Base-by-base conservation (phyloP, 2,113 vertebrate species). In the Catharus minimus region DNA sequence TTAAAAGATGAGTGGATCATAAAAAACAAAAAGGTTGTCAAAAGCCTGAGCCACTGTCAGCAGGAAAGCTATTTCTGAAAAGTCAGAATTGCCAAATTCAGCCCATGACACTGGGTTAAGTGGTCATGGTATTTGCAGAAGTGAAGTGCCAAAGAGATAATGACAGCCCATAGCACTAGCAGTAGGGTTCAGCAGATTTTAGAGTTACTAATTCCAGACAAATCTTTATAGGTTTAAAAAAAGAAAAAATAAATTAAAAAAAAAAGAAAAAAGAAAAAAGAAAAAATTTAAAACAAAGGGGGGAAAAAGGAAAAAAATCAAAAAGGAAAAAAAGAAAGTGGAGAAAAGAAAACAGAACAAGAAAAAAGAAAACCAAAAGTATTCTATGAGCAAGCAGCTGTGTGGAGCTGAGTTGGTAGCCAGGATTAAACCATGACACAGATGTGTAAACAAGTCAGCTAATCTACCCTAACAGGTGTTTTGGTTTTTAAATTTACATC, bases 221-320 rank as follows among this genome's bases (percentile, higher is more conserved):
- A 82, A 27, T 19, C n/a, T 71, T 78, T 22, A 50, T 3, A 43
- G 8, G 23, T 28, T 14, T n/a, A 53, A 7, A 32, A 36, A 43
- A 64, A 14, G 53, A 43, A 10, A 8, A n/a, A 14, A 23, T 36
- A 36, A 27, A 2, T 0, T 11, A 22, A 43, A 10, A 8, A n/a
- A 14, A 23, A 53, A 7, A 32, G 33, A 33, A 33, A 36, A 43
- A 64, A 14, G 53, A 43, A 10, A 8, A n/a, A 14, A 23, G 7
- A 14, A 10, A 39, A 56, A 47, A 41, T 22, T 13, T 26, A 26
- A 49, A 61, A 38, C 8, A 58, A 47, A 13, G 3, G 2, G 33
- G 33, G 33, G 33, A 10, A 9, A 15, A 27, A 27, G 1, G 0
- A 15, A 22, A 32, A 38, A 43, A 9, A 2, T 3, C 4, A 30